Conservation (phyloP, 92 coral and sea anemone species). For the Palythoa heliodiscus region DNA sequence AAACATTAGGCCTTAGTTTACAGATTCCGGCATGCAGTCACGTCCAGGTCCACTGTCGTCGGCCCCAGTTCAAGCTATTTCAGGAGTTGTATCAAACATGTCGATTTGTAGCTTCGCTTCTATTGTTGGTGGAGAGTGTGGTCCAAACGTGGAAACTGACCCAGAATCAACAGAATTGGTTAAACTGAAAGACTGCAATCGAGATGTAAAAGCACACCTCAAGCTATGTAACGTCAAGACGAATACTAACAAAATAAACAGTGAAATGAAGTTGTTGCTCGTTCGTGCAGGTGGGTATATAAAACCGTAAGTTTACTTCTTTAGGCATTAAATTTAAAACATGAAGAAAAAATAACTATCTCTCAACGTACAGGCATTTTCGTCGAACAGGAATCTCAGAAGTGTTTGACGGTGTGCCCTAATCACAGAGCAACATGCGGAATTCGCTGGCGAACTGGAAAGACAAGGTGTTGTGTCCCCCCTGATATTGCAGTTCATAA, state of each 20-base stretch:
- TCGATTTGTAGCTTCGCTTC: constrained; percentile 47
- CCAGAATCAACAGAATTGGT: constrained; percentile 33
- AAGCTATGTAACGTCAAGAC: constrained; percentile 43
- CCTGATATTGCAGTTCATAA: constrained; percentile 59
- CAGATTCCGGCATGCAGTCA: neutral
- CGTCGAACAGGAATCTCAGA: constrained; percentile 33
- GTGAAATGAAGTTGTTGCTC: constrained; percentile 48
- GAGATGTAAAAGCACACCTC: constrained; percentile 43
- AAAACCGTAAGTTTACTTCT: neutral
- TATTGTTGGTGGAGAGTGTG: constrained; percentile 51
- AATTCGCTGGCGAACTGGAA: constrained; percentile 57
- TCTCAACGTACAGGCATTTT: constrained; percentile 38
- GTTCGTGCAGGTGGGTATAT: constrained; percentile 54
- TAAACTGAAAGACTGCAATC: constrained; percentile 29
- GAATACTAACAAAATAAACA: constrained; percentile 32
- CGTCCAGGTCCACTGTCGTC: neutral
- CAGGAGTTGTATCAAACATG: constrained; percentile 20
- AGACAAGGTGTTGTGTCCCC: constrained; percentile 52
- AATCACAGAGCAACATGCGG: constrained; percentile 48
- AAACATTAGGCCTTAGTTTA: neutral
- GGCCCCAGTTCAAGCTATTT: neutral
- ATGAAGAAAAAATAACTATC: neutral
- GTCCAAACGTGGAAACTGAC: constrained; percentile 36
- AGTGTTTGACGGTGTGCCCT: constrained; percentile 48
- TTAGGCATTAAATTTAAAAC: neutral